Base-by-base conservation (phyloP, 1,140 invertebrate species). In the Stenopsyche tienmushanensis region DNA sequence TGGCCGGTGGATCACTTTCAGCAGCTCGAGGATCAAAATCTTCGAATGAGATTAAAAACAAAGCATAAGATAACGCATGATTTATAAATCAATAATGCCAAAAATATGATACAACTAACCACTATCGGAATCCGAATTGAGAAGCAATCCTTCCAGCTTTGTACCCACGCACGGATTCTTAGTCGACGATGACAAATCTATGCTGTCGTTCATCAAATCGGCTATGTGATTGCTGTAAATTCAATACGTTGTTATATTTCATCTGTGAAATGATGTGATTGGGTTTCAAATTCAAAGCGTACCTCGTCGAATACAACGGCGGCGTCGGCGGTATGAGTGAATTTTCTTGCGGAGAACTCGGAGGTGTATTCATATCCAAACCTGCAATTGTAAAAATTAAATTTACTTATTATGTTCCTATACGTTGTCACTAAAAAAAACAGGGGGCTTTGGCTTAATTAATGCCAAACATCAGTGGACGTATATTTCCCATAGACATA, bases 51-150 rank as follows among this genome's bases (percentile, higher is more conserved):
- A 54, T 5, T 54, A 80, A 60, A 53, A 53, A 18, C 15, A 57
- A 23, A 18, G 9, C 15, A 49, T 34, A 26, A 44, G 2, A 47
- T 15, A 47, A 1, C 23, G 20, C 3, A 25, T 24, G 5, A 18
- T 63, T 53, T 24, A 2, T 17, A 60, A 63, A 10, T 15, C 3
- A 52, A 34, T 53, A n/a, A 34, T 24, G 9, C 18, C 23, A 42
- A 26, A 53, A 21, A 53, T 29, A 20, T 58, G 2, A n/a, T 53
- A 70, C 5, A 47, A 29, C 75, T 73, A 58, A 78, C 85, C 87
- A 58, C 84, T 86, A 71, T 92, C 89, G 42, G 91, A 88, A 74
- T 93, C 90, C 9, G 83, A 84, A 73, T 93, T 90, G 68, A 95
- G 82, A 0, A 94, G 73, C 23, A 94, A 78, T 66, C 90, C 92